A percentile compares a stretch with the other conserved stretches of the same genome.
Evolutionary conservation across 1,140 invertebrate genomes (phyloP).

Genomic region (Ylistrum balloti): DNA sequence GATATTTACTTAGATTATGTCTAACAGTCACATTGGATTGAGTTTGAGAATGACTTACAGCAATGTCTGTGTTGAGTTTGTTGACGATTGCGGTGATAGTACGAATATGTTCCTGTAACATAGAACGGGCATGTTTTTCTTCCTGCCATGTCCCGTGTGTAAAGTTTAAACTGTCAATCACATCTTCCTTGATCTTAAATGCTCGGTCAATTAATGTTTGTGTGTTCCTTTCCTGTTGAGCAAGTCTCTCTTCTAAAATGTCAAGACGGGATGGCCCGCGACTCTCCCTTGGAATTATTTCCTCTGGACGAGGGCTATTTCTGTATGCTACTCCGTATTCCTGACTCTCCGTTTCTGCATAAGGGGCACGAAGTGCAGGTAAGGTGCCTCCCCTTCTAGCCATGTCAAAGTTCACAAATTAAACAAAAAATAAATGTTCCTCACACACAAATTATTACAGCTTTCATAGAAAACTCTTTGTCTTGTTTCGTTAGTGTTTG

Average conservation of each 20-base stretch:
- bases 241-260: constrained; percentile 73
- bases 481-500: not conserved
- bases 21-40: no score
- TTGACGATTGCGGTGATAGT: constrained; percentile 81
- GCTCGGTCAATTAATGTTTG: constrained; percentile 77
- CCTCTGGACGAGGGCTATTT: constrained; percentile 49
- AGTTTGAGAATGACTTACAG: constrained; percentile 70
- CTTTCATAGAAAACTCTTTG: not conserved
- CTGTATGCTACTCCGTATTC: constrained; percentile 19
- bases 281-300: constrained; percentile 12
- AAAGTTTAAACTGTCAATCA: constrained; percentile 80
- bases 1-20: no score
- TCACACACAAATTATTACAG: not conserved
- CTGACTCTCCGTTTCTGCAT: constrained; percentile 57
- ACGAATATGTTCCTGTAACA: constrained; percentile 81
- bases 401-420: not conserved
- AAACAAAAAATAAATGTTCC: not conserved
- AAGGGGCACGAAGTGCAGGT: constrained; percentile 63
- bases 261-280: constrained; percentile 69
- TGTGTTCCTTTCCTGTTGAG: constrained; percentile 74
- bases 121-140: constrained; percentile 76
- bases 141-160: constrained; percentile 81
- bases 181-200: constrained; percentile 81
- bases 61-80: constrained; percentile 78
- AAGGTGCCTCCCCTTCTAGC: constrained; percentile 49